Conservation (phyloP, 2,113 vertebrate species). For the Silurus glanis region DNA sequence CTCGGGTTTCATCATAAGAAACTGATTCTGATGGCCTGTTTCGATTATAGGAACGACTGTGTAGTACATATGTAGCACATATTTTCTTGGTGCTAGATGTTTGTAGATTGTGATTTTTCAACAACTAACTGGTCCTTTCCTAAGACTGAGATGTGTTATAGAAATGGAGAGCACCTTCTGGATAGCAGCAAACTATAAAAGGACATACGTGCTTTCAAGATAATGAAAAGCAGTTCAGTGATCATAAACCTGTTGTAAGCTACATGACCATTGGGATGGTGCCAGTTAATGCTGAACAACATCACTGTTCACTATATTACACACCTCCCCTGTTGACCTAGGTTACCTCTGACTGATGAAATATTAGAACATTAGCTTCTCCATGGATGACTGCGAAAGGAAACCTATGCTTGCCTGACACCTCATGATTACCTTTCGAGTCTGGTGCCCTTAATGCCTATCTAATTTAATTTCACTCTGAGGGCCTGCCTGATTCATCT, state of each 20-base stretch:
- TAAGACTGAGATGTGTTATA: neutral
- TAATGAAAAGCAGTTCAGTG: neutral
- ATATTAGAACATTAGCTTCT: neutral
- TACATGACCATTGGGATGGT: neutral
- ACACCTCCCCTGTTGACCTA: neutral
- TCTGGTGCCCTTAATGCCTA: neutral
- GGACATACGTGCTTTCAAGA: neutral
- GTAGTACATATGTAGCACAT: neutral
- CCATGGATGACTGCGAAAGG: neutral
- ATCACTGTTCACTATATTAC: neutral
- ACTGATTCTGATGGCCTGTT: neutral
- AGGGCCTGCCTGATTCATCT: neutral
- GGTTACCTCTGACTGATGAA: neutral
- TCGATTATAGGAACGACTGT: conserved; percentile 6
- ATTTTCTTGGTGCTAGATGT: neutral
- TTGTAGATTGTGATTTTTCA: neutral
- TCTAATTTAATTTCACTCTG: neutral
- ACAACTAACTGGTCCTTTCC: neutral
- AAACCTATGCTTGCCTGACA: neutral
- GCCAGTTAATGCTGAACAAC: neutral
- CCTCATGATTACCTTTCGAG: neutral
- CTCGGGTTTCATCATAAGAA: neutral
- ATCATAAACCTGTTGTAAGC: neutral
- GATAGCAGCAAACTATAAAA: neutral
- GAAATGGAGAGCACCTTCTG: neutral